Evolutionary conservation across 2,888 invertebrate genomes (phyloP), one percentile per base, ranked within the genome.

Genomic region (Spilarctia lutea): DNA sequence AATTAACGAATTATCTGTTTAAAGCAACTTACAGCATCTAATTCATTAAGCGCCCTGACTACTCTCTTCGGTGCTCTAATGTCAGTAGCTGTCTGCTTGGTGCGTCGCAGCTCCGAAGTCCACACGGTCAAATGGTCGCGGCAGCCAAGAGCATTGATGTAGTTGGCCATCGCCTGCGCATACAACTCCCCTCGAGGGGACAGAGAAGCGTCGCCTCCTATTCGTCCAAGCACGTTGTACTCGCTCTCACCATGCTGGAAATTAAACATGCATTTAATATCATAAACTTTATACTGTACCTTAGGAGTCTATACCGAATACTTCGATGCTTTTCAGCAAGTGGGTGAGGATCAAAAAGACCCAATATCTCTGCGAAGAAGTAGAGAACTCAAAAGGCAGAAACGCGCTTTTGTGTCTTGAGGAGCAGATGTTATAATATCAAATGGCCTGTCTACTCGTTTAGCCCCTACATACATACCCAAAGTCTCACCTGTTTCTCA

Each of bases 191-290:
- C 99, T 39, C 98, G 96, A 0, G 97, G 96, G 13, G 99, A 99
- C 65, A 99, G 94, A 39, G 97, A 97, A 20, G 99, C 97, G 91
- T 99, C 98, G 2, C 99, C 99, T 0, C 99, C 99, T 84, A 99
- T 98, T 78, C 98, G 97, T 0, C 99, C 99, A 24, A 98, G 94
- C 4, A 98, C 97, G 92, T 99, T 99, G 96, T 98, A 98, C 88
- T 98, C 98, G 89, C 98, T 98, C 92, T 99, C 99, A 3, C 99
- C 99, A 91, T 99, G 99, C 98, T 98, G 91, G 8, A 73, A 48
- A 39, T 68, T 48, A 69, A 20, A 80, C 33, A 11, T 45, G 56
- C n/a, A 30, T 52, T 45, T 68, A 27, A 35, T 13, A 67, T 67
- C 20, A 24, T 56, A 56, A n/a, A 56, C 0, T n/a, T n/a, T 56